These are phyloP conservation scores for Macrostomum lignano DNA, from an alignment of 1,140 invertebrate genomes.

Conservation along the genomic window DNA sequence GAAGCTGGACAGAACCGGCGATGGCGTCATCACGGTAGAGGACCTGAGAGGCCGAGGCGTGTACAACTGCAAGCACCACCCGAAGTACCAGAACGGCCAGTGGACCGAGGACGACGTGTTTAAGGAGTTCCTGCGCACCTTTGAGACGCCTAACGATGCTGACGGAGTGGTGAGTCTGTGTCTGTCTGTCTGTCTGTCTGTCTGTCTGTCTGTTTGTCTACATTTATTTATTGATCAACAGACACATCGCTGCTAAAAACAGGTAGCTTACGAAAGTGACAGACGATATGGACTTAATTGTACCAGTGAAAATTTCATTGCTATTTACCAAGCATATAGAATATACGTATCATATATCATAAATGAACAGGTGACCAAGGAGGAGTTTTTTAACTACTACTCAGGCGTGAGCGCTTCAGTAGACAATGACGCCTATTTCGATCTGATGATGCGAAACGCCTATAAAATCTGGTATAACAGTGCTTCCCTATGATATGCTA, in stretches of 20 bases:
- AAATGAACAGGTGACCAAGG: constrained; percentile 59
- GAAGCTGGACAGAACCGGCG: constrained; percentile 5
- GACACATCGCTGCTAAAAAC: too few species aligned
- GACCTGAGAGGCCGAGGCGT: constrained; percentile 52
- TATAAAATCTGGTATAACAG: too few species aligned
- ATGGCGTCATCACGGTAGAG: constrained; percentile 42
- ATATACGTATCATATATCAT: too few species aligned
- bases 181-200: too few species aligned
- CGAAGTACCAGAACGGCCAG: constrained; percentile 56
- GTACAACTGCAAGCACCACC: constrained; percentile 48
- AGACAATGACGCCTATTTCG: constrained; percentile 64
- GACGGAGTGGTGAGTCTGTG: constrained; percentile 43
- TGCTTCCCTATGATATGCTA: too few species aligned
- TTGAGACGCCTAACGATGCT: constrained; percentile 43
- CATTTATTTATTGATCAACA: too few species aligned
- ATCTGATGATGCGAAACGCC: constrained; percentile 68
- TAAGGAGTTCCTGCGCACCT: constrained; percentile 52
- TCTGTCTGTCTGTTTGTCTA: too few species aligned
- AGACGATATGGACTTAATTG: too few species aligned
- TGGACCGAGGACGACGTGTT: constrained; percentile 57
- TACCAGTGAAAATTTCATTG: too few species aligned
- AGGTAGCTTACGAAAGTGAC: too few species aligned
- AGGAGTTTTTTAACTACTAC: constrained; percentile 75
- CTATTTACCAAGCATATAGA: too few species aligned
- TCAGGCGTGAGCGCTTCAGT: constrained; percentile 62